phyloP scores from a whole-genome alignment of 2,797 vertebrate genomes.

The Masticophis lateralis region DNA sequence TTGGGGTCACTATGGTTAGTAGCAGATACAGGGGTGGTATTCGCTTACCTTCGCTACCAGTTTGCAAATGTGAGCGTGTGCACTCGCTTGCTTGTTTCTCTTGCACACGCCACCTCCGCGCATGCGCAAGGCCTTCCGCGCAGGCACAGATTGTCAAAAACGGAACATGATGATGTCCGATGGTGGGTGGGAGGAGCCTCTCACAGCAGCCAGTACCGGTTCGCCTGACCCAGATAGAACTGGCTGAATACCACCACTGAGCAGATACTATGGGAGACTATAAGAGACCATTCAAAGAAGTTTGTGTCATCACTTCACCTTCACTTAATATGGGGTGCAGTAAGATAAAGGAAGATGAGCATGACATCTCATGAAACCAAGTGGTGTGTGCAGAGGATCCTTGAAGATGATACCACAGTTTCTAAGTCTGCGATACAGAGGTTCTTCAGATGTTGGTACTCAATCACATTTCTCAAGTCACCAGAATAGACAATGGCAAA shows the following conservation, averaged over 20 bases:
- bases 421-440: neutral
- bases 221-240: too few relatives aligned
- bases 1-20: neutral
- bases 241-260: too few relatives aligned
- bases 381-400: neutral
- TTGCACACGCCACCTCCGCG: too few relatives aligned
- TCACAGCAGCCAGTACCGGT: too few relatives aligned
- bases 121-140: too few relatives aligned
- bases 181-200: too few relatives aligned
- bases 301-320: neutral
- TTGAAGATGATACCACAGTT: neutral
- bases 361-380: neutral
- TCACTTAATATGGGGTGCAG: neutral
- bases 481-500: neutral
- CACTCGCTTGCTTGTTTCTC: too few relatives aligned
- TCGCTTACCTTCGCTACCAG: too few relatives aligned
- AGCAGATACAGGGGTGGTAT: neutral
- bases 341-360: neutral
- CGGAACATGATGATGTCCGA: too few relatives aligned
- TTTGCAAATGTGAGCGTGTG: too few relatives aligned
- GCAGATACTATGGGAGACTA: neutral
- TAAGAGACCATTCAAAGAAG: neutral
- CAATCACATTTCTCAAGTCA: neutral
- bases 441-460: neutral
- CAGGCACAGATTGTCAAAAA: too few relatives aligned